These are phyloP conservation scores for Phasianus colchicus DNA, from an alignment of 2,113 vertebrate genomes.

Conservation along the genomic window DNA sequence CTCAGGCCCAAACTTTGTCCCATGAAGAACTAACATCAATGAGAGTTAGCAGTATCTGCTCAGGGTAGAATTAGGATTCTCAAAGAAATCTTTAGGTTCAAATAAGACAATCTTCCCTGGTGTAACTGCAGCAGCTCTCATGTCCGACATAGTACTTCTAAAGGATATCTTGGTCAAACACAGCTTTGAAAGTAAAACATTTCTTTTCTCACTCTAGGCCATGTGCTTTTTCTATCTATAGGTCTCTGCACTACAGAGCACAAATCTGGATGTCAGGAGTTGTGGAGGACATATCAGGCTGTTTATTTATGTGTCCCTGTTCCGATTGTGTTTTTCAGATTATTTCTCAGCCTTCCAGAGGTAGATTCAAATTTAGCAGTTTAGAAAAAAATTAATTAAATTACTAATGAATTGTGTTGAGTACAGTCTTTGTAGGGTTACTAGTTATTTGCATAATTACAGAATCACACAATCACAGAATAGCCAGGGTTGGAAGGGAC, in stretches of 20 bases:
- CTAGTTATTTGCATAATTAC: background rate
- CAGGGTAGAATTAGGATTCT: constrained; percentile 58
- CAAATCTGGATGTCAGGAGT: background rate
- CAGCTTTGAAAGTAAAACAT: constrained; percentile 21
- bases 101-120: constrained; percentile 47
- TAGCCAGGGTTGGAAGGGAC: no score
- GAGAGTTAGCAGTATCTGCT: constrained; percentile 55
- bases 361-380: background rate
- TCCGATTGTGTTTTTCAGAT: background rate
- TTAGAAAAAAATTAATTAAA: background rate
- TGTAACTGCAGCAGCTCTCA: constrained; percentile 46
- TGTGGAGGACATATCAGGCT: background rate
- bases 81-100: constrained; percentile 56
- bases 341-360: background rate
- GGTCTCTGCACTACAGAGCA: background rate
- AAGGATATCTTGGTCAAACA: constrained; percentile 59
- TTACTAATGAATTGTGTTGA: background rate
- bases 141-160: constrained; percentile 62
- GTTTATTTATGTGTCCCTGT: background rate
- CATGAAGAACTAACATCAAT: constrained; percentile 50
- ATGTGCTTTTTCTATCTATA: background rate
- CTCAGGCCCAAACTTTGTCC: constrained; percentile 49
- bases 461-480: no score
- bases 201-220: background rate
- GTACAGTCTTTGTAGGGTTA: background rate